phyloP scores from a whole-genome alignment of 1,140 invertebrate species.

The Mactra quadrangularis region DNA sequence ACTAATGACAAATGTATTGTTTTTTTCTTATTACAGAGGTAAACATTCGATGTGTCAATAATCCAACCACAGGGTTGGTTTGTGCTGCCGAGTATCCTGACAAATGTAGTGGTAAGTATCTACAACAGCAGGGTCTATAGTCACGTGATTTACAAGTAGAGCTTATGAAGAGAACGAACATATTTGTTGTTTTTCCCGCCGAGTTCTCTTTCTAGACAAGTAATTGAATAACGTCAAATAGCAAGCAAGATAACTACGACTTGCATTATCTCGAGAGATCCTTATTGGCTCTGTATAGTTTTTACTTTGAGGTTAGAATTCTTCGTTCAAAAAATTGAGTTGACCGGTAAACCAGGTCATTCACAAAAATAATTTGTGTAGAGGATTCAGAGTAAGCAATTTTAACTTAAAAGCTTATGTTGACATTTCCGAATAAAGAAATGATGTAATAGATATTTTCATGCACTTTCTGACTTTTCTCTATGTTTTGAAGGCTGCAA shows the following conservation, averaged over 20 bases:
- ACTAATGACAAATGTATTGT: too few species aligned
- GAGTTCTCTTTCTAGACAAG: not conserved
- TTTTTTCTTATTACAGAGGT: slow-evolving; percentile 53
- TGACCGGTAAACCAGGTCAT: too few species aligned
- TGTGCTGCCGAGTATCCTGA: slow-evolving; percentile 52
- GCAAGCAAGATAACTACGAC: not conserved
- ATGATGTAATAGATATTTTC: too few species aligned
- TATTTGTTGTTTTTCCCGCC: not conserved
- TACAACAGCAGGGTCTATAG: not conserved
- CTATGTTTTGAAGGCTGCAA: too few species aligned
- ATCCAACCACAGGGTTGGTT: slow-evolving; percentile 17
- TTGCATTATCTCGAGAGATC: not conserved
- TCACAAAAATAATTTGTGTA: too few species aligned
- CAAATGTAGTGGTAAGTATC: slow-evolving; percentile 47
- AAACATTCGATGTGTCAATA: slow-evolving; percentile 34
- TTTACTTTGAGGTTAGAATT: too few species aligned
- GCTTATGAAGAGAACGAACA: not conserved
- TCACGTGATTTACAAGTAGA: not conserved
- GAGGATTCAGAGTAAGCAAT: too few species aligned
- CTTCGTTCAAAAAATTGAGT: too few species aligned
- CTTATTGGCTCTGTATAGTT: not conserved
- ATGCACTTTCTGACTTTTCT: too few species aligned
- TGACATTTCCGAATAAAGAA: too few species aligned
- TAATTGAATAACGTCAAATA: not conserved
- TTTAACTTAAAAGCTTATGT: too few species aligned